Evolutionary conservation across 1,140 invertebrate genomes (phyloP).

Genomic region (Pogonognathellus flavescens): DNA sequence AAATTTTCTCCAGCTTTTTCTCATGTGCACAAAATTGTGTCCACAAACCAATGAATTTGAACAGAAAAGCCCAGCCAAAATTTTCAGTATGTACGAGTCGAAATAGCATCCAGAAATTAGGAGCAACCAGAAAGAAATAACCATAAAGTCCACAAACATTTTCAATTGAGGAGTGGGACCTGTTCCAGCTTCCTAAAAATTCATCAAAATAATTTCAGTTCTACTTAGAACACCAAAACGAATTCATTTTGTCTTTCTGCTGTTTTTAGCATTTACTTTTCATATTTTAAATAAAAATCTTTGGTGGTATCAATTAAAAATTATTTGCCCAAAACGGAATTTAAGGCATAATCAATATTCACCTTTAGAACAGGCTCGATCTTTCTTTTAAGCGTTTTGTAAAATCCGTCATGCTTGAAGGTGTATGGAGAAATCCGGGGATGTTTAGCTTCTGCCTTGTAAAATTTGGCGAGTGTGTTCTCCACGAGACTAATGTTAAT

Average conservation of each 20-base stretch:
- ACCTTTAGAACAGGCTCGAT: conserved; percentile 72
- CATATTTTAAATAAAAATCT: too few species aligned
- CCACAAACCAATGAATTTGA: conserved; percentile 71
- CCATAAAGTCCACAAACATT: background rate
- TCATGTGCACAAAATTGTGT: conserved; percentile 87
- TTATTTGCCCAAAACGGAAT: too few species aligned
- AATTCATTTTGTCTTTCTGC: too few species aligned
- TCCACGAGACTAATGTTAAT: conserved; percentile 69
- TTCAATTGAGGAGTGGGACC: background rate
- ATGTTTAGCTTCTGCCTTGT: conserved; percentile 73
- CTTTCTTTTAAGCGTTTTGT: conserved; percentile 75
- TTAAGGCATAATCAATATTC: background rate
- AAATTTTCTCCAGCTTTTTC: conserved; percentile 86
- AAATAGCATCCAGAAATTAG: background rate
- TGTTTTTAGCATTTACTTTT: too few species aligned
- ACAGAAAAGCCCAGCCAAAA: background rate
- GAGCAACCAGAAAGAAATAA: background rate
- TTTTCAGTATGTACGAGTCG: background rate
- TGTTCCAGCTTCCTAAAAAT: background rate
- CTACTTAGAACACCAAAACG: too few species aligned
- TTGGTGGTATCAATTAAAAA: too few species aligned
- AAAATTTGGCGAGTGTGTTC: conserved; percentile 76
- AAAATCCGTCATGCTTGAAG: conserved; percentile 80
- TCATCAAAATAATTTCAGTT: background rate
- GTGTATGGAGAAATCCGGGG: conserved; percentile 78